phyloP scores from a whole-genome alignment of 2,888 invertebrate species.

The Drosophila pseudotalamancana region DNA sequence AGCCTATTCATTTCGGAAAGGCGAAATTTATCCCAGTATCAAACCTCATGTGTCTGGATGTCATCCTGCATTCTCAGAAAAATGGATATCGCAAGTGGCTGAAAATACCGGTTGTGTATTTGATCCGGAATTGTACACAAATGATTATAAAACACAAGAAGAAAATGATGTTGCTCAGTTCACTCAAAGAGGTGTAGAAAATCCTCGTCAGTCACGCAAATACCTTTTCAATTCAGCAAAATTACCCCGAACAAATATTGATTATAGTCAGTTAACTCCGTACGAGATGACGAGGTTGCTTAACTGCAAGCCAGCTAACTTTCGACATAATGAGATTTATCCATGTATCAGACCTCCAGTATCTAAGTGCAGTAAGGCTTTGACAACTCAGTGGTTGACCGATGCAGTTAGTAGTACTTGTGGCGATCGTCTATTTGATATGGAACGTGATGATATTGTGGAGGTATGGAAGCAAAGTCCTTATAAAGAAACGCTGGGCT shows the following conservation, averaged over 20 bases:
- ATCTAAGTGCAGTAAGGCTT: slow-evolving; percentile 29
- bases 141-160: background rate
- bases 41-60: background rate
- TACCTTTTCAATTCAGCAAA: background rate
- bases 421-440: slow-evolving; percentile 29
- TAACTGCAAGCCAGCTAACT: slow-evolving; percentile 39
- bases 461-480: slow-evolving; percentile 49
- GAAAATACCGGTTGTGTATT: background rate
- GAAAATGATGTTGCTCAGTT: background rate
- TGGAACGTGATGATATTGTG: slow-evolving; percentile 36
- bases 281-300: slow-evolving; percentile 37
- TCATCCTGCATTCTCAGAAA: background rate
- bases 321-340: slow-evolving; percentile 30
- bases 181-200: background rate
- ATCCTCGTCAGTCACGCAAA: background rate
- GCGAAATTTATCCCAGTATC: slow-evolving; percentile 16
- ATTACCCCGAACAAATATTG: background rate
- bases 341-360: slow-evolving; percentile 43
- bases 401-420: slow-evolving; percentile 31
- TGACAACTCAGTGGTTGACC: slow-evolving; percentile 33
- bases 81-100: background rate
- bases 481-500: slow-evolving; percentile 37
- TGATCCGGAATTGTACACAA: background rate
- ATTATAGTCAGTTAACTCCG: slow-evolving; percentile 15
- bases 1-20: background rate